phyloP scores from a whole-genome alignment of 2,113 vertebrate species.

The Bungarus multicinctus region DNA sequence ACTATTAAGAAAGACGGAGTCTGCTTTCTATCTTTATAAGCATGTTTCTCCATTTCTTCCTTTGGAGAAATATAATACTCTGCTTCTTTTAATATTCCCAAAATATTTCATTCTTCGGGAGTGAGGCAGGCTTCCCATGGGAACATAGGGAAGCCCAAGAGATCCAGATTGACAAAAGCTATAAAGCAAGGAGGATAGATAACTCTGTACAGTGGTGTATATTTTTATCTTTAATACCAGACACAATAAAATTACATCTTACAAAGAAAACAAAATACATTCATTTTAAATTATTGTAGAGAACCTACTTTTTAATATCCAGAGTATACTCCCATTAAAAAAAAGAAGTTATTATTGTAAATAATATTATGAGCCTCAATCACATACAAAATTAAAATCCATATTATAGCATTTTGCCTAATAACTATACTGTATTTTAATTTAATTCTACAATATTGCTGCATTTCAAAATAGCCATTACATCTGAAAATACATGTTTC shows the following conservation, averaged over 20 bases:
- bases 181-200: too few relatives aligned
- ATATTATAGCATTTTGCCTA: background rate
- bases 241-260: background rate
- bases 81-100: too few relatives aligned
- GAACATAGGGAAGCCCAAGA: too few relatives aligned
- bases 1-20: too few relatives aligned
- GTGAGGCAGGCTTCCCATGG: too few relatives aligned
- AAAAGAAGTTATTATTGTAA: background rate
- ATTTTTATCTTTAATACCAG: background rate
- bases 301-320: background rate
- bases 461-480: background rate
- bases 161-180: too few relatives aligned
- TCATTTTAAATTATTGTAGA: background rate
- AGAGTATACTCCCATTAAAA: background rate
- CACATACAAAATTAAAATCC: background rate
- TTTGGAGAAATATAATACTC: too few relatives aligned
- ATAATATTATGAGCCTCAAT: background rate
- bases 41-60: too few relatives aligned
- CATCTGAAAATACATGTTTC: background rate
- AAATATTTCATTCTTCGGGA: too few relatives aligned
- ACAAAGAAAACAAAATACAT: background rate
- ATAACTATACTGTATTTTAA: background rate
- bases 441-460: background rate
- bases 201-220: background rate
- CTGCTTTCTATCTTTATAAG: too few relatives aligned